phyloP scores from a whole-genome alignment of 2,888 invertebrate species.

The Hydraecia micacea region DNA sequence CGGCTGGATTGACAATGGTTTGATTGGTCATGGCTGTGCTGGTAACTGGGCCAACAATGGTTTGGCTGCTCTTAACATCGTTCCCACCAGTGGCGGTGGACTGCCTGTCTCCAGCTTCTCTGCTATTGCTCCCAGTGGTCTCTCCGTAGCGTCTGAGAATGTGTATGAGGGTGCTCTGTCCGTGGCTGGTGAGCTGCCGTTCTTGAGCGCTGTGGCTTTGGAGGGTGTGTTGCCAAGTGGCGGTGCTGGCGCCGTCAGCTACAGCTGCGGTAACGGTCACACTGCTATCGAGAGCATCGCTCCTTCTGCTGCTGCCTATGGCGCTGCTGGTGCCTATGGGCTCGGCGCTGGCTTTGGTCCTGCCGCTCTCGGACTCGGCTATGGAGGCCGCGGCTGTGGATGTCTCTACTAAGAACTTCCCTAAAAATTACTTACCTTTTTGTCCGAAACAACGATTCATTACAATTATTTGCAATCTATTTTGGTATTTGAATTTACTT shows the following conservation, averaged over 20 bases:
- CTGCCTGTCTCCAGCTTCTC: slow-evolving; percentile 54
- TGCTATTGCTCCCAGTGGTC: slow-evolving; percentile 42
- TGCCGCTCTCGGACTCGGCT: slow-evolving; percentile 12
- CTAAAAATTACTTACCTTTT: no score
- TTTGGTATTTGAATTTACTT: no score
- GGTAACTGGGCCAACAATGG: slow-evolving; percentile 33
- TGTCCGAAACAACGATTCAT: no score
- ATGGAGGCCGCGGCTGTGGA: not conserved
- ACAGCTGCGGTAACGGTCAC: slow-evolving; percentile 50
- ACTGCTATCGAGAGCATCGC: not conserved
- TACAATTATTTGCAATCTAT: no score
- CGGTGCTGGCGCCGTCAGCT: slow-evolving; percentile 54
- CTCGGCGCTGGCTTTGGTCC: slow-evolving; percentile 20
- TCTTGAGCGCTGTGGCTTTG: slow-evolving; percentile 31
- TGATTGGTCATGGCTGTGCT: not conserved
- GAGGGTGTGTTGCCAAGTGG: slow-evolving; percentile 48
- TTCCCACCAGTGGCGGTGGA: slow-evolving; percentile 57
- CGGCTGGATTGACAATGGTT: not conserved
- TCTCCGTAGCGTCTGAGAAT: slow-evolving; percentile 60
- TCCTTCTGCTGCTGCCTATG: not conserved
- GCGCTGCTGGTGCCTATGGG: slow-evolving; percentile 10
- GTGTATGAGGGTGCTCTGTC: slow-evolving; percentile 55
- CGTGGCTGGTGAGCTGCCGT: slow-evolving; percentile 47
- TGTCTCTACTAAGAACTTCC: no score
- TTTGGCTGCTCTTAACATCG: slow-evolving; percentile 41